Evolutionary conservation across 64 coral and sea anemone species (phyloP), one percentile per base, ranked within the genome.

Genomic region (Stichodactyla helianthus): DNA sequence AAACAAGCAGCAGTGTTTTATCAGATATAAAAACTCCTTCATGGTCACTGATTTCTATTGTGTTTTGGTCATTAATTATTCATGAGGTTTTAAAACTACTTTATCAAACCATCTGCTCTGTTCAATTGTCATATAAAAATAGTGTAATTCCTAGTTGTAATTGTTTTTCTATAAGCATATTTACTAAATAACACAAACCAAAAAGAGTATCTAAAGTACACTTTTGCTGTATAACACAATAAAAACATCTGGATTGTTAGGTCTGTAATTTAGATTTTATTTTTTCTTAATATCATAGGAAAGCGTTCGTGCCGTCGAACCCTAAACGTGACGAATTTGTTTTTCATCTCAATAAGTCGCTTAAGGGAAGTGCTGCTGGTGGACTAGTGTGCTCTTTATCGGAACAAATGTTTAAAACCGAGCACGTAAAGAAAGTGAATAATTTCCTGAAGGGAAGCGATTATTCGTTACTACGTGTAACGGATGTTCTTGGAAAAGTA

Each of bases 231-330:
- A 56, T 56, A 56, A 56, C 54, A 56, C 54, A 56, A 56, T 56
- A 56, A 56, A 56, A 56, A 56, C 54, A 56, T 56, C 6, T 56
- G 54, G 54, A 5, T 56, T 56, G 54, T 56, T 56, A 56, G 70
- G 19, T 76, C 70, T 76, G 28, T 53, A 56, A 55, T 84, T 56
- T 84, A 13, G 54, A 84, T 83, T 83, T 26, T 53, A 18, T 84
- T 22, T 12, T n/a, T 35, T 76, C 18, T 76, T 35, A 76, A n/a
- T 23, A 35, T 35, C 20, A 25, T 59, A 70, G 59, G 20, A 65
- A 86, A 50, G 84, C 84, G 12, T 86, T 68, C 52, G 84, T 86
- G 25, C 84, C 84, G 6, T 86, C 84, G 12, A 86, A 86, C 50
- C 84, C 84, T 16, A 86, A 86, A 86, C 10, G 60, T 8, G 59